phyloP scores from a whole-genome alignment of 1,140 invertebrate species.

The Nixonia krombeini region DNA sequence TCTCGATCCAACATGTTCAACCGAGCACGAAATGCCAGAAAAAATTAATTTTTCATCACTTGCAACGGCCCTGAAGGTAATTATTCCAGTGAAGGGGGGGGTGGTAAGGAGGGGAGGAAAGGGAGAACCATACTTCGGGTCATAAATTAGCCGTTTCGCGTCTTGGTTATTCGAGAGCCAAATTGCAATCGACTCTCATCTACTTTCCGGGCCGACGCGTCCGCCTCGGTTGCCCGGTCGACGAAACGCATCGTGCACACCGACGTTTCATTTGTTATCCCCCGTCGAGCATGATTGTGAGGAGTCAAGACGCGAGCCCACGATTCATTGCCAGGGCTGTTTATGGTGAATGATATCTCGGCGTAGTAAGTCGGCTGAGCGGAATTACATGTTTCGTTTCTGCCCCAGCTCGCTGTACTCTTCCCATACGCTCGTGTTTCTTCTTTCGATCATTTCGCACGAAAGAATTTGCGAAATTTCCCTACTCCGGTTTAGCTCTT shows the following conservation, averaged over 20 bases:
- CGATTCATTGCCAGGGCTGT: conserved; percentile 28
- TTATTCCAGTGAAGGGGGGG: neutral
- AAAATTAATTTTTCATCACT: too few species aligned
- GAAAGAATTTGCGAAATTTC: too few species aligned
- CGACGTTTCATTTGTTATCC: conserved; percentile 28
- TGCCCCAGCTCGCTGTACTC: too few species aligned
- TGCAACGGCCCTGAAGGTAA: neutral
- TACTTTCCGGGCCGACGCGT: conserved; percentile 47
- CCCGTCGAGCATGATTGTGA: conserved; percentile 24
- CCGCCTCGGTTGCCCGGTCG: conserved; percentile 34
- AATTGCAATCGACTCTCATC: conserved; percentile 59
- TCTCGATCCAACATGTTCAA: too few species aligned
- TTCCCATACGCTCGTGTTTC: too few species aligned
- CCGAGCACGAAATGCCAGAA: too few species aligned
- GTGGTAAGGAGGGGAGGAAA: too few species aligned
- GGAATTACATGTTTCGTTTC: too few species aligned
- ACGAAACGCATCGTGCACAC: conserved; percentile 29
- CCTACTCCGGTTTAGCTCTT: too few species aligned
- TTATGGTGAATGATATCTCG: conserved; percentile 18
- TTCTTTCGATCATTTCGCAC: too few species aligned
- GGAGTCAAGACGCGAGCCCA: conserved; percentile 30
- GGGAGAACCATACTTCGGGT: too few species aligned
- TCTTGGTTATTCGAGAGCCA: conserved; percentile 56
- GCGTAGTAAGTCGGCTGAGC: conserved; percentile 21
- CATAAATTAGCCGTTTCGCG: conserved; percentile 59